Evolutionary conservation across 2,113 vertebrate species (phyloP), one percentile per base, ranked within the genome.

Genomic region (Osmerus mordax): DNA sequence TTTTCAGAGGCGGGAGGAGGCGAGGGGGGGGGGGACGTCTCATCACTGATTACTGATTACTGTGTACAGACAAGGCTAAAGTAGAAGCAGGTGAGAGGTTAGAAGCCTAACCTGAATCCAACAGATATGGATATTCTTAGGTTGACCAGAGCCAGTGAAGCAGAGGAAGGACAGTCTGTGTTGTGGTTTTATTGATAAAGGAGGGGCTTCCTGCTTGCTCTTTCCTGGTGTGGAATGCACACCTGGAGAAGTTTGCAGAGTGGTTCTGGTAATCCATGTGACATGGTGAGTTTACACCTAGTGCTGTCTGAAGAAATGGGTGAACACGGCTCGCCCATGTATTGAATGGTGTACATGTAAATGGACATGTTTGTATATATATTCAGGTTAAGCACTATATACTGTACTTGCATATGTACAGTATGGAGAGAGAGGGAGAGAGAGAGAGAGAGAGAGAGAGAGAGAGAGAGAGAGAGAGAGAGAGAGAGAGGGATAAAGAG

Each of bases 221-320:
- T 74, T 72, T 80, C 70, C 67, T 62, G 75, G 72, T 81, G 81
- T 75, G 90, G 87, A 89, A 90, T 91, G 91, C 85, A 87, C 91
- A 91, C 91, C 91, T 92, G 90, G 83, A 88, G 86, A 88, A 89
- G 87, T 91, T 90, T 90, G 84, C 82, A 12, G 70, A 87, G 82
- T 72, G 81, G 73, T 79, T 88, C 55, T 23, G 80, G 84, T 90
- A 91, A 90, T 88, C 88, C 81, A 78, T 80, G 56, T 71, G 86
- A 90, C 85, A 88, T 88, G 87, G 82, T 77, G 81, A 65, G 59
- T 82, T 73, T 83, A 88, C 87, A 89, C 87, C 87, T 90, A 90
- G 63, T 81, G 80, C 84, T 71, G 67, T 87, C 81, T 68, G 23
- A 74, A 79, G 52, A 28, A 63, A 2, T 14, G 23, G 28, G 23